Percentiles rank a stretch among this genome's conserved stretches.
phyloP scores from a whole-genome alignment of 37 sponge, comb jelly and placozoan genomes.

The Halichondria panicea region DNA sequence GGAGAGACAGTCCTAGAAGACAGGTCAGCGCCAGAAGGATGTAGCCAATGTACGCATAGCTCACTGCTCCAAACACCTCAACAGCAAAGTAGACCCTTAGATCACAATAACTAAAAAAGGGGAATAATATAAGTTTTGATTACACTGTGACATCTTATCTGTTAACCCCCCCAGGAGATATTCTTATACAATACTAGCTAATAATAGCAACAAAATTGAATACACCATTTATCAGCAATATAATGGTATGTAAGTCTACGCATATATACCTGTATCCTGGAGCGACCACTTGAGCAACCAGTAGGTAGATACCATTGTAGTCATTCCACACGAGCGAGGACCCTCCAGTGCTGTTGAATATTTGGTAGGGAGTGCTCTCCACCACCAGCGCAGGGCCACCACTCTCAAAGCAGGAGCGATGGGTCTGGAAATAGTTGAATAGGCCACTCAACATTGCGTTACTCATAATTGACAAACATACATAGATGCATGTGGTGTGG shows the following conservation, averaged over 20 bases:
- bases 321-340: conserved; percentile 17
- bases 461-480: background rate
- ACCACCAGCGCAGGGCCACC: conserved; percentile 19
- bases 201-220: background rate
- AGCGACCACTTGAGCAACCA: conserved; percentile 30
- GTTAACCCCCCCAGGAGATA: background rate
- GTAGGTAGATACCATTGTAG: conserved; percentile 34
- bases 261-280: conserved; percentile 17
- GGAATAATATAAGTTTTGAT: too few relatives aligned
- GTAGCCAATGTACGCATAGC: conserved; percentile 13
- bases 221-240: background rate
- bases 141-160: background rate
- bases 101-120: conserved; percentile 29
- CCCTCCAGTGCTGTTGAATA: conserved; percentile 19
- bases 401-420: conserved; percentile 15
- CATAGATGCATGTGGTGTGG: too few relatives aligned
- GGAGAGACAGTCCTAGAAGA: background rate
- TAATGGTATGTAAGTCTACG: background rate
- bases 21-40: conserved; percentile 30
- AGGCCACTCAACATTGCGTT: background rate
- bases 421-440: conserved; percentile 17
- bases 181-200: background rate
- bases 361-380: conserved; percentile 57
- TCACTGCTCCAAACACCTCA: conserved; percentile 23
- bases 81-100: conserved; percentile 31